A percentile compares a stretch with the other conserved stretches of the same genome.
Conservation (phyloP, 2,888 invertebrate species). For the Esperia sulphurella region DNA sequence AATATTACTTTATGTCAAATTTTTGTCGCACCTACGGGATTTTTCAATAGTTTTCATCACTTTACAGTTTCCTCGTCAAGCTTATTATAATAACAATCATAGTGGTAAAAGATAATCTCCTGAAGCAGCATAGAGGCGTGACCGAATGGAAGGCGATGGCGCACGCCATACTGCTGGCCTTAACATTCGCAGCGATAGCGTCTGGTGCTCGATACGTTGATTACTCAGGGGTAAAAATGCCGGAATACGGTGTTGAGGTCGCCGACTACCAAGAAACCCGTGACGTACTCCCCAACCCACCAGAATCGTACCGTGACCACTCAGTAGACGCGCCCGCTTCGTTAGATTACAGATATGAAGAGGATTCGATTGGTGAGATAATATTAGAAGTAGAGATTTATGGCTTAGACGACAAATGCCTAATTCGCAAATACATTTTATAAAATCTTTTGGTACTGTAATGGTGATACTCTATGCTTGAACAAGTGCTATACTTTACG, state of each 20-base stretch:
- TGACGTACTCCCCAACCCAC: conserved; percentile 14
- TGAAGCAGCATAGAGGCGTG: conserved; percentile 8
- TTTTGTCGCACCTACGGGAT: conserved; percentile 48
- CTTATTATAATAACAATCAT: conserved; percentile 15
- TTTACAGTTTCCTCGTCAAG: conserved; percentile 16
- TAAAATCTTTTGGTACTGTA: too few relatives aligned
- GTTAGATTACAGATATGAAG: conserved; percentile 59
- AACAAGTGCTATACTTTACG: too few relatives aligned
- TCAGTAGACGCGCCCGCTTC: conserved; percentile 45
- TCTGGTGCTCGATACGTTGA: conserved; percentile 42
- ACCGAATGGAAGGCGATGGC: conserved; percentile 21
- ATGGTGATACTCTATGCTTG: too few relatives aligned
- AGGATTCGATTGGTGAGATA: conserved; percentile 32
- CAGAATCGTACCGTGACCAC: conserved; percentile 46
- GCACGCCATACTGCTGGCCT: conserved; percentile 25
- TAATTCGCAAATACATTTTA: too few relatives aligned
- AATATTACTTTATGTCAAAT: conserved; percentile 50
- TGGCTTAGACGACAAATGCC: neutral
- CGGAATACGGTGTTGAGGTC: conserved; percentile 41
- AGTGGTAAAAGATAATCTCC: conserved; percentile 4
- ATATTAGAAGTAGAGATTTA: neutral
- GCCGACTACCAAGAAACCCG: conserved; percentile 36
- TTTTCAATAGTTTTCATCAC: conserved; percentile 42
- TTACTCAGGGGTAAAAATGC: conserved; percentile 54
- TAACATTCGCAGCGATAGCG: conserved; percentile 30